Percentiles rank a stretch among this genome's conserved stretches.
phyloP scores from a whole-genome alignment of 2,888 invertebrate genomes.

The Gymnocheta viridis region DNA sequence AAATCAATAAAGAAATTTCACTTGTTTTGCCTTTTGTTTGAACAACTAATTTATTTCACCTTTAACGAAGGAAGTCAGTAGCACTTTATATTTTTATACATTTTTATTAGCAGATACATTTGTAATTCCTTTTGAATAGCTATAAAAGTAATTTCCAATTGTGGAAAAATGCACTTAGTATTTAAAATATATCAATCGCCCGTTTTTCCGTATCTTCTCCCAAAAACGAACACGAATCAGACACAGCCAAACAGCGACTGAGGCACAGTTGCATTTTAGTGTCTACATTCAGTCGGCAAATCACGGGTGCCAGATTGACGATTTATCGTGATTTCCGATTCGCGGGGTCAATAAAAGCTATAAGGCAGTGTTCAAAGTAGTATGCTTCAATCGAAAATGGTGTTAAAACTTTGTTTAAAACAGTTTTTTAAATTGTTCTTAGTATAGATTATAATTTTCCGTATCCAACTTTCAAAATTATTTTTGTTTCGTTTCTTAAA shows the following conservation, averaged over 20 bases:
- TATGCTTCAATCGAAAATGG: too few relatives aligned
- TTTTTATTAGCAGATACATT: constrained; percentile 2
- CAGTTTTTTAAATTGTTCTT: too few relatives aligned
- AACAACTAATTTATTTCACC: constrained; percentile 15
- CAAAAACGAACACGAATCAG: constrained; percentile 55
- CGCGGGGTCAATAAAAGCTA: too few relatives aligned
- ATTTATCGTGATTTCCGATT: too few relatives aligned
- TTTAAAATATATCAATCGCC: constrained; percentile 27
- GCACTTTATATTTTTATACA: neutral
- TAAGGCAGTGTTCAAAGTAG: too few relatives aligned
- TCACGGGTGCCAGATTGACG: neutral
- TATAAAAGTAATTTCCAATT: constrained; percentile 42
- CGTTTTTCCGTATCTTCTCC: neutral
- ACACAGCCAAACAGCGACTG: constrained; percentile 47
- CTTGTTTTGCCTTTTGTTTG: constrained; percentile 43
- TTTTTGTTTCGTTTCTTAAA: too few relatives aligned
- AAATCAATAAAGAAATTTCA: constrained; percentile 66
- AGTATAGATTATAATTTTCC: too few relatives aligned
- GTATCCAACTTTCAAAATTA: too few relatives aligned
- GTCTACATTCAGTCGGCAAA: neutral
- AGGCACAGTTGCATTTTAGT: constrained; percentile 37
- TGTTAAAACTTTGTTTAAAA: too few relatives aligned
- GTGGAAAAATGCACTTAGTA: constrained; percentile 47
- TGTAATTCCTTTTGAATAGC: constrained; percentile 17
- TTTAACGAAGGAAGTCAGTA: constrained; percentile 40